A percentile compares a stretch with the other conserved stretches of the same genome.
Conservation (phyloP, 2,888 invertebrate species). For the Xanthorhoe spadicearia region DNA sequence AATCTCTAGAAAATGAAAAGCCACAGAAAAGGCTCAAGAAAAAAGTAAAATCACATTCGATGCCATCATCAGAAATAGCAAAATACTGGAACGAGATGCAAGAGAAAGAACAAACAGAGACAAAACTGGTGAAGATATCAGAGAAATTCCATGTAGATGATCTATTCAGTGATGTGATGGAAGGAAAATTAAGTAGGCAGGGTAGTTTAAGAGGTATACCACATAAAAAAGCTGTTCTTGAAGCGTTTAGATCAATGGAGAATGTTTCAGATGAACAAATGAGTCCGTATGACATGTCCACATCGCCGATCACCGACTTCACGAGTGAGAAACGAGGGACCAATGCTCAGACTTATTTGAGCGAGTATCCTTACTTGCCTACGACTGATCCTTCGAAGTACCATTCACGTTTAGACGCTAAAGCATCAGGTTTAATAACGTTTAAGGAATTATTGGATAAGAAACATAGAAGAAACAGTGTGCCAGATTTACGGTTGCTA, state of each 20-base stretch:
- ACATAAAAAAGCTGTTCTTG: conserved; percentile 81
- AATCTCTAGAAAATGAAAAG: conserved; percentile 68
- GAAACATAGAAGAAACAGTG: conserved; percentile 76
- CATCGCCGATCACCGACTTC: conserved; percentile 68
- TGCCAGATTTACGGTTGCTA: conserved; percentile 77
- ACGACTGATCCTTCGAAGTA: conserved; percentile 80
- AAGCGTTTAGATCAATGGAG: conserved; percentile 82
- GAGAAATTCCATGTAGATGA: conserved; percentile 83
- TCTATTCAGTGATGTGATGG: conserved; percentile 78
- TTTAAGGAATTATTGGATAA: conserved; percentile 70
- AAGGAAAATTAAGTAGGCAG: conserved; percentile 75
- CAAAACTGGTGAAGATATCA: conserved; percentile 76
- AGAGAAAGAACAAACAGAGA: conserved; percentile 52
- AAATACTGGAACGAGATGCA: conserved; percentile 73
- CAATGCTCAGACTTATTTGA: conserved; percentile 77
- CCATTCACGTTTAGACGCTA: conserved; percentile 74
- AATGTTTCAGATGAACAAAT: conserved; percentile 68
- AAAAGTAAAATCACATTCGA: conserved; percentile 70
- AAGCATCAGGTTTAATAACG: conserved; percentile 77
- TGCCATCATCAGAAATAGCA: conserved; percentile 77
- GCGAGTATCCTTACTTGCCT: conserved; percentile 80
- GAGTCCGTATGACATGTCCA: conserved; percentile 73
- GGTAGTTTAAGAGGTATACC: conserved; percentile 83
- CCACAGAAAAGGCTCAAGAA: conserved; percentile 63
- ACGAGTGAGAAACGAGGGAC: conserved; percentile 66